Conservation (phyloP, 2,113 vertebrate genomes). For the Rutilus rutilus region DNA sequence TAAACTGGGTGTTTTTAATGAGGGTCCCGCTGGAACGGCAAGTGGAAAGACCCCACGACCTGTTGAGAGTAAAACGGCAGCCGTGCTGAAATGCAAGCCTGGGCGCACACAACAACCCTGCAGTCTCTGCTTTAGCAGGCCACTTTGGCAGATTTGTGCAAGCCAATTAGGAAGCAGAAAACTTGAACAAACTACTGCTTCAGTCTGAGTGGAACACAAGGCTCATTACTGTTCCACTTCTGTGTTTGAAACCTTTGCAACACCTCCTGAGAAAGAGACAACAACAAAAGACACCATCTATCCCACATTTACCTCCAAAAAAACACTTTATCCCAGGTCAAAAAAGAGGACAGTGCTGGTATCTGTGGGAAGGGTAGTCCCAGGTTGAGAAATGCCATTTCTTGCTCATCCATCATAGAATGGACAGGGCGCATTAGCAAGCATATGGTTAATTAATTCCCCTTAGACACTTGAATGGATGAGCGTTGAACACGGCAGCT, state of each 20-base stretch:
- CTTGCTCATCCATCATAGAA: slow-evolving; percentile 45
- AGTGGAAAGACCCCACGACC: slow-evolving; percentile 62
- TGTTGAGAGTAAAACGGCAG: slow-evolving; percentile 56
- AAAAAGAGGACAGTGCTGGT: slow-evolving; percentile 14
- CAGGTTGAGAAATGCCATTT: slow-evolving; percentile 35
- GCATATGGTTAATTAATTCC: slow-evolving; percentile 65
- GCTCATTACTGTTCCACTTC: slow-evolving; percentile 54
- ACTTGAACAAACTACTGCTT: slow-evolving; percentile 60
- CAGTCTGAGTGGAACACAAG: slow-evolving; percentile 55
- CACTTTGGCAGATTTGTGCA: slow-evolving; percentile 60
- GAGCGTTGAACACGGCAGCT: slow-evolving; percentile 49
- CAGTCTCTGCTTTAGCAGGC: slow-evolving; percentile 64
- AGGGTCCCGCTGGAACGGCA: slow-evolving; percentile 64
- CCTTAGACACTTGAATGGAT: slow-evolving; percentile 58
- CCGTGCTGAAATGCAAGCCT: slow-evolving; percentile 60
- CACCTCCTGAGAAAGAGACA: slow-evolving; percentile 11
- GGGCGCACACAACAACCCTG: slow-evolving; percentile 63
- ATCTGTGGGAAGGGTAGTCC: neutral
- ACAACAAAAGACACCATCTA: slow-evolving; percentile 2
- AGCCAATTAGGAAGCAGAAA: slow-evolving; percentile 72
- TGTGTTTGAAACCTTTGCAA: slow-evolving; percentile 54
- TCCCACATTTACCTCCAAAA: slow-evolving; percentile 32
- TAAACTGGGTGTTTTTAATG: slow-evolving; percentile 65
- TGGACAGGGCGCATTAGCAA: slow-evolving; percentile 44
- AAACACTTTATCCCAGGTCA: neutral